Percentiles rank a stretch among this genome's conserved stretches.
These are phyloP conservation scores for Jacana jacana DNA, from an alignment of 2,113 vertebrate species.

Conservation along the genomic window DNA sequence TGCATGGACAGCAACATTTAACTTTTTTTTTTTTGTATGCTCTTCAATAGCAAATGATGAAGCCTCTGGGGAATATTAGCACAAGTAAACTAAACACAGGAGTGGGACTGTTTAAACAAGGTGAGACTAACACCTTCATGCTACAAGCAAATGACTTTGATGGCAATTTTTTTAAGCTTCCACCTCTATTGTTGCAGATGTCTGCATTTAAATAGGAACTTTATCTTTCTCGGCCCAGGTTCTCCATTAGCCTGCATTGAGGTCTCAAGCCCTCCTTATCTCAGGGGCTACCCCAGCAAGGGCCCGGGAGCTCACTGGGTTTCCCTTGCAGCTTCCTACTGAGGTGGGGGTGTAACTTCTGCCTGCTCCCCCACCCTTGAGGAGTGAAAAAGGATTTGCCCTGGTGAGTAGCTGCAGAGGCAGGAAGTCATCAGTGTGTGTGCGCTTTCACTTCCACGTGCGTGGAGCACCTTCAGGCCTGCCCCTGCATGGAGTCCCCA, in stretches of 20 bases:
- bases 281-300: background rate
- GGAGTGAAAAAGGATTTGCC: background rate
- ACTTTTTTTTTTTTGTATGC: background rate
- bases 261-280: background rate
- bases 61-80: slow-evolving; percentile 47
- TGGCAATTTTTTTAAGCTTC: background rate
- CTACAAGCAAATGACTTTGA: slow-evolving; percentile 16
- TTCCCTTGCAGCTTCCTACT: background rate
- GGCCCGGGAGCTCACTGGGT: accelerated
- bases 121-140: slow-evolving; percentile 8
- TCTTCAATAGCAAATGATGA: slow-evolving; percentile 64
- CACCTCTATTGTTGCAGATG: background rate
- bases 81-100: slow-evolving; percentile 50
- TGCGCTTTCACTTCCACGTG: background rate
- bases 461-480: background rate
- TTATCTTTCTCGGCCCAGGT: background rate
- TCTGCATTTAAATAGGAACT: slow-evolving; percentile 12
- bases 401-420: background rate
- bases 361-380: background rate
- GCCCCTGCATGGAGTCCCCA: background rate
- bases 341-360: background rate
- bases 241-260: background rate
- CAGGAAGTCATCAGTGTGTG: background rate
- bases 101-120: slow-evolving; percentile 47
- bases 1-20: slow-evolving; percentile 17